Percentiles rank a stretch among this genome's conserved stretches.
These are phyloP conservation scores for Poecilia picta DNA, from an alignment of 2,797 vertebrate genomes.

Conservation along the genomic window DNA sequence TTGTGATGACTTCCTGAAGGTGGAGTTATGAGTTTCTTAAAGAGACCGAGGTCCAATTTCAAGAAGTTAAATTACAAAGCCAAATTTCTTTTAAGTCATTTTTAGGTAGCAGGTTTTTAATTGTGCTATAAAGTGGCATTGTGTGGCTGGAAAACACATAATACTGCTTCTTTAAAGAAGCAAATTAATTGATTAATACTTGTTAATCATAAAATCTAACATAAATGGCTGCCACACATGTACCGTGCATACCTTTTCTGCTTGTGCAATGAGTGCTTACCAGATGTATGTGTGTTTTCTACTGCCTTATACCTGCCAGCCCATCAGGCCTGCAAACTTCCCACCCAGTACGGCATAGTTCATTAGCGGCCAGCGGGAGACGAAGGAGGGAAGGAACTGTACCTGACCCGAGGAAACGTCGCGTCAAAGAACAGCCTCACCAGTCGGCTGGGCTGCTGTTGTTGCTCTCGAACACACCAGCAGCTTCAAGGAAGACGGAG, in stretches of 20 bases:
- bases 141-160: too few relatives aligned
- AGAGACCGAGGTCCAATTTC: too few relatives aligned
- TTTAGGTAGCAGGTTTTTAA: too few relatives aligned
- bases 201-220: not conserved
- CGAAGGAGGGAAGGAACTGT: constrained; percentile 13
- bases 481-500: not conserved
- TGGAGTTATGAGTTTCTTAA: too few relatives aligned
- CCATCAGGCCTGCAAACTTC: constrained; percentile 33
- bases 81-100: too few relatives aligned
- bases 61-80: too few relatives aligned
- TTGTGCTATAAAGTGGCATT: too few relatives aligned
- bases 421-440: not conserved
- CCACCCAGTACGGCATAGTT: constrained; percentile 38
- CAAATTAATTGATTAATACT: not conserved
- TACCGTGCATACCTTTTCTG: not conserved
- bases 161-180: not conserved
- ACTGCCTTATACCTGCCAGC: not conserved
- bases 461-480: not conserved
- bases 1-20: too few relatives aligned
- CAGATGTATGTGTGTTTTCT: constrained; percentile 3
- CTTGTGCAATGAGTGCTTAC: not conserved
- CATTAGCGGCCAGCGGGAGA: constrained; percentile 50
- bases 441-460: not conserved
- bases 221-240: not conserved
- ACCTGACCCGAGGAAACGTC: constrained; percentile 34